phyloP scores from a whole-genome alignment of 2,797 vertebrate species.

The Chiloscyllium punctatum region DNA sequence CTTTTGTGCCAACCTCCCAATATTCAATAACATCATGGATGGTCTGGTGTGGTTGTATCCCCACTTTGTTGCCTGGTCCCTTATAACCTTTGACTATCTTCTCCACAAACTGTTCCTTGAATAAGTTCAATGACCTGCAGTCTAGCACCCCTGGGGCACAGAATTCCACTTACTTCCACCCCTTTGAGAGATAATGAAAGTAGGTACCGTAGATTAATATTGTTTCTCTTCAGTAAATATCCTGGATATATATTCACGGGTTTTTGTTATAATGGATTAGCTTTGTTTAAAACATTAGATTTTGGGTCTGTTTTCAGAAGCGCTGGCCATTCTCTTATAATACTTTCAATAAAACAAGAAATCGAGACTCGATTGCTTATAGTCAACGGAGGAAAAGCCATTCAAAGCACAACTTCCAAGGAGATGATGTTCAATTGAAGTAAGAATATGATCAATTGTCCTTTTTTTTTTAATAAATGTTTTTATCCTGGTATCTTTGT shows the following conservation, averaged over 20 bases:
- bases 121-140: no score
- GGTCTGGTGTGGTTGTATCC: no score
- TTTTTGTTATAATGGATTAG: neutral
- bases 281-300: neutral
- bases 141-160: no score
- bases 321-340: conserved; percentile 6
- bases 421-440: conserved; percentile 5
- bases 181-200: no score
- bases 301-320: conserved; percentile 21
- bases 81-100: no score
- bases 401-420: neutral
- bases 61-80: no score
- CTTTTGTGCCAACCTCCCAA: no score
- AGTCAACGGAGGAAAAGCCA: conserved; percentile 29
- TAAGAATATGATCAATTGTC: conserved; percentile 6
- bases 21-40: no score
- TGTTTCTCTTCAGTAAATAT: neutral
- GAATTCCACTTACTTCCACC: no score
- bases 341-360: conserved; percentile 35
- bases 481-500: neutral
- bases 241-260: neutral
- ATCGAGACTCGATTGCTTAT: conserved; percentile 4
- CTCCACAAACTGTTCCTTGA: no score
- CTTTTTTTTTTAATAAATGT: neutral
- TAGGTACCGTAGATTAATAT: neutral